Evolutionary conservation across 1,140 invertebrate species (phyloP), one percentile per base, ranked within the genome.

Genomic region (Tetramorium alpestre): DNA sequence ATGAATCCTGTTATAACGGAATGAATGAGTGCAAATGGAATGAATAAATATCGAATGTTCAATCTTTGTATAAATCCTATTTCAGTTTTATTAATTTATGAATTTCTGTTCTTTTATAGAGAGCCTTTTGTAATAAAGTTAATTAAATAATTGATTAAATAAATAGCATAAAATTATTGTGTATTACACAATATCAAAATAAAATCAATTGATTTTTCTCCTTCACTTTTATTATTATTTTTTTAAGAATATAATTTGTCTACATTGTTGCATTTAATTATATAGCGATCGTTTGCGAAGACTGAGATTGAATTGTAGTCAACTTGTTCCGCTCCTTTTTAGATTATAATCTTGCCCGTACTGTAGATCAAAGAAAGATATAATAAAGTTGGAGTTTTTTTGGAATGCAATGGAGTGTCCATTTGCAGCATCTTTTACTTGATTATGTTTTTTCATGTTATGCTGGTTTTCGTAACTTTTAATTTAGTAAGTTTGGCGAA

Each of bases 11-110:
- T 73, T 84, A 44, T 84, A 60, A 75, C 4, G 47, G 80, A 75
- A 73, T 84, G 80, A 16, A 60, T 28, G 80, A 60, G 44, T 84
- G 80, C 69, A 84, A 75, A 49, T 62, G 80, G 67, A 33, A 60
- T 49, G 80, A 84, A 84, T 84, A 84, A 84, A 84, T 84, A 84
- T 84, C 80, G 80, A 75, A 13, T 81, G 65, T 60, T 75, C 47
- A 60, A 73, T 44, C 8, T 84, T 73, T 84, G 28, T 82, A 73
- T 33, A 58, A 58, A 58, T 60, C 3, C 38, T 49, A n/a, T 75
- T 73, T 60, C 13, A 38, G n/a, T 54, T 25, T 78, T 3, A 5
- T 80, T 65, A 54, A 65, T 81, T 69, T 69, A 25, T 41, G 10
- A 33, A 65, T 44, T 44, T 28, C 2, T 28, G 25, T 78, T 33